Evolutionary conservation across 2,113 vertebrate species (phyloP).

Genomic region (Tetrax tetrax): DNA sequence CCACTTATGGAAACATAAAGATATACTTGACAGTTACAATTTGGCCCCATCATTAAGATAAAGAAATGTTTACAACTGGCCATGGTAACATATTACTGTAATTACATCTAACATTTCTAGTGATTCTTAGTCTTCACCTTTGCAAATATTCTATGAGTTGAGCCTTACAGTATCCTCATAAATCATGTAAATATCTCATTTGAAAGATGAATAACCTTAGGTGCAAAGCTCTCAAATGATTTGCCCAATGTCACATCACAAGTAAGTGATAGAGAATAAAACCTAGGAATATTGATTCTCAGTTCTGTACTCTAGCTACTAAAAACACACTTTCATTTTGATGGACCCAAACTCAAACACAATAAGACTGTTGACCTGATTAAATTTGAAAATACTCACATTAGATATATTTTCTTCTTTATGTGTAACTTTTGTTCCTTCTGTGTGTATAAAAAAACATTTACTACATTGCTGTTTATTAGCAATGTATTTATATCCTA

Average conservation of each 20-base stretch:
- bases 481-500: background rate
- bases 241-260: background rate
- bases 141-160: background rate
- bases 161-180: background rate
- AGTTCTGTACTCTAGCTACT: background rate
- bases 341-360: background rate
- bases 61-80: background rate
- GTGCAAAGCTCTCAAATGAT: background rate
- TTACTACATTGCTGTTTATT: background rate
- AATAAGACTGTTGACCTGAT: background rate
- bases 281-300: background rate
- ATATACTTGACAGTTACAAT: background rate
- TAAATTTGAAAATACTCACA: background rate
- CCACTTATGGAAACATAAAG: background rate
- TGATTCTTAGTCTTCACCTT: background rate
- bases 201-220: constrained; percentile 4
- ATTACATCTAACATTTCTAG: background rate
- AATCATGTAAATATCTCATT: constrained; percentile 24
- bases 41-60: background rate
- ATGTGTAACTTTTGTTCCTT: background rate
- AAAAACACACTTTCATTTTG: background rate
- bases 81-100: background rate
- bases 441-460: background rate
- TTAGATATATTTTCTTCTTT: constrained; percentile 6
- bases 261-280: background rate